Conservation (phyloP, 2,797 vertebrate genomes). For the Brachyalestes nurse region DNA sequence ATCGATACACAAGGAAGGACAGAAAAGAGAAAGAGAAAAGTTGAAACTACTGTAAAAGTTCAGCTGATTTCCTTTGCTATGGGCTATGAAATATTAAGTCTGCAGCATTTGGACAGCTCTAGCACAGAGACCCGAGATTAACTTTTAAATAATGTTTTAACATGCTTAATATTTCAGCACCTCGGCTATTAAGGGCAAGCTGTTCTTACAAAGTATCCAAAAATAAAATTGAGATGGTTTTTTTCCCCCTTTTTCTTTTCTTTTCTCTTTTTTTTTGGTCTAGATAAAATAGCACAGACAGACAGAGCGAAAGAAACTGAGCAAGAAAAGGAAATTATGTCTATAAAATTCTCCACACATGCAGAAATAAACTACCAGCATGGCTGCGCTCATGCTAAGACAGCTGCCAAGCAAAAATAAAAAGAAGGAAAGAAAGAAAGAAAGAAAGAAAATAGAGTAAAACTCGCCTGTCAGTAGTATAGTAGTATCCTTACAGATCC, state of each 20-base stretch:
- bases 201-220: conserved; percentile 46
- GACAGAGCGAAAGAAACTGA: neutral
- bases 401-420: neutral
- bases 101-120: conserved; percentile 35
- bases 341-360: neutral
- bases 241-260: neutral
- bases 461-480: neutral
- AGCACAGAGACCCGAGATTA: conserved; percentile 47
- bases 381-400: too few relatives aligned
- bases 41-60: conserved; percentile 12
- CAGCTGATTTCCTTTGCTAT: conserved; percentile 27
- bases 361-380: neutral
- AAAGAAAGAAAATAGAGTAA: neutral
- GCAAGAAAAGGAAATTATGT: neutral
- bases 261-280: neutral
- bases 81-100: conserved; percentile 57
- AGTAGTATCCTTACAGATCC: neutral
- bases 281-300: neutral
- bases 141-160: conserved; percentile 65
- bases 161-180: conserved; percentile 60
- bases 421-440: too few relatives aligned
- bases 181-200: conserved; percentile 53
- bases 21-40: neutral
- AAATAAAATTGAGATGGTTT: conserved; percentile 3
- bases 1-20: neutral